A percentile compares a stretch with the other conserved stretches of the same genome.
Conservation (phyloP, 2,113 vertebrate species). For the Labrus mixtus region DNA sequence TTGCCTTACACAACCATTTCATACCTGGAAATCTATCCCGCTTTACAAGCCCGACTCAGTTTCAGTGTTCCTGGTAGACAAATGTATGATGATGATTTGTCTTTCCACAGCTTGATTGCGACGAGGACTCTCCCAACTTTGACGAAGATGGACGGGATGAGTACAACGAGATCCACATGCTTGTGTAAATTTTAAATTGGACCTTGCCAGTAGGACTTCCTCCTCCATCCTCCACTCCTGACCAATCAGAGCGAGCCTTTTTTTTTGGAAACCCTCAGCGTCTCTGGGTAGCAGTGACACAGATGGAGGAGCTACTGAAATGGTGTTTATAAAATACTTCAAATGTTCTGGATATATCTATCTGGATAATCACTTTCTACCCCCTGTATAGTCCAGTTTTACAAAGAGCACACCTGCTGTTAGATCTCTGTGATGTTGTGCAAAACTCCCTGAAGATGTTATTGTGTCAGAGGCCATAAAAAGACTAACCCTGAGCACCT, state of each 20-base stretch:
- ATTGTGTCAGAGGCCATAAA: constrained; percentile 17
- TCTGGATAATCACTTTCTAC: constrained; percentile 30
- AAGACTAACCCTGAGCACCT: background rate
- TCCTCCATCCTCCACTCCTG: constrained; percentile 13
- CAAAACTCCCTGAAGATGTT: constrained; percentile 40
- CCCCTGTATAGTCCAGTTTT: constrained; percentile 34
- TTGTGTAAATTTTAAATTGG: constrained; percentile 81
- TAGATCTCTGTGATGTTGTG: constrained; percentile 33
- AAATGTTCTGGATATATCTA: constrained; percentile 22
- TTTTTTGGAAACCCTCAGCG: constrained; percentile 33
- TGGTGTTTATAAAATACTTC: constrained; percentile 43
- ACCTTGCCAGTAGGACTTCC: background rate
- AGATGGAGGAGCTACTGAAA: background rate
- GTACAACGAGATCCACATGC: constrained; percentile 99
- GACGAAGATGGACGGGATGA: constrained; percentile 95
- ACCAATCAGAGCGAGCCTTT: constrained; percentile 27
- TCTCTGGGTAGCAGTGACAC: constrained; percentile 16
- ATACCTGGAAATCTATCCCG: background rate
- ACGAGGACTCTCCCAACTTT: constrained; percentile 95
- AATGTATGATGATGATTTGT: constrained; percentile 6
- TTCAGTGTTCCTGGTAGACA: background rate
- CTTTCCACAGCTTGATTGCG: constrained; percentile 89
- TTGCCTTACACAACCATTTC: background rate
- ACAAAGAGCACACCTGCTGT: constrained; percentile 20
- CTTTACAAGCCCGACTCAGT: too few species aligned